Base-by-base conservation (phyloP, 2,113 vertebrate species). In the Engystomops pustulosus region DNA sequence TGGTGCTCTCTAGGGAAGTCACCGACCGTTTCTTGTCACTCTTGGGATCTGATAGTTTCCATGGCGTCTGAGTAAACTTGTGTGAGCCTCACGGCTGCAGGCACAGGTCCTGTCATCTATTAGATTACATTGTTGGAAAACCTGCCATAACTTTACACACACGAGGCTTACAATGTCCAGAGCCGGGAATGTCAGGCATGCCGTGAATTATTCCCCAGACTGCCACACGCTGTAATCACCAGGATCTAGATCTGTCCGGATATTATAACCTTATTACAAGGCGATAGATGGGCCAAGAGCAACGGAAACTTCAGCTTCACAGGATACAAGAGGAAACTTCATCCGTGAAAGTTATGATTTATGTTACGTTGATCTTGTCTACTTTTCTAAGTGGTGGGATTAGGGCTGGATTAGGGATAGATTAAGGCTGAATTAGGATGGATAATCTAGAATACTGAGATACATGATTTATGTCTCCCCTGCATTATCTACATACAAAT, bases 41-140 rank as follows among this genome's bases (percentile, higher is more conserved):
- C n/a, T n/a, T n/a, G n/a, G n/a, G n/a, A n/a, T 69, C 32, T 69
- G 67, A 69, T 69, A 49, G 41, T 72, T 25, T 49, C 41, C 70
- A 41, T 41, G 6, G 69, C 18, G 30, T 6, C 70, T 18, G n/a
- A n/a, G n/a, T n/a, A n/a, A n/a, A n/a, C n/a, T n/a, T n/a, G n/a
- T n/a, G n/a, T n/a, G n/a, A n/a, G n/a, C n/a, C n/a, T n/a, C n/a
- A n/a, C n/a, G n/a, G 70, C 68, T 23, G 67, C 11, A 4, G 1
- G 65, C 65, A 68, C 15, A 20, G 67, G 34, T 11, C 8, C 23
- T 71, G 67, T n/a, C 17, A 69, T 15, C 32, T 25, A 25, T 45
- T 72, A 72, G 70, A 72, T 72, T 30, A 47, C 6, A 47, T 72
- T 25, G 70, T 47, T 27, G 18, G 18, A 72, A 27, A 72, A 45